Evolutionary conservation across 2,797 vertebrate species (phyloP).

Genomic region (Ficedula albicollis): DNA sequence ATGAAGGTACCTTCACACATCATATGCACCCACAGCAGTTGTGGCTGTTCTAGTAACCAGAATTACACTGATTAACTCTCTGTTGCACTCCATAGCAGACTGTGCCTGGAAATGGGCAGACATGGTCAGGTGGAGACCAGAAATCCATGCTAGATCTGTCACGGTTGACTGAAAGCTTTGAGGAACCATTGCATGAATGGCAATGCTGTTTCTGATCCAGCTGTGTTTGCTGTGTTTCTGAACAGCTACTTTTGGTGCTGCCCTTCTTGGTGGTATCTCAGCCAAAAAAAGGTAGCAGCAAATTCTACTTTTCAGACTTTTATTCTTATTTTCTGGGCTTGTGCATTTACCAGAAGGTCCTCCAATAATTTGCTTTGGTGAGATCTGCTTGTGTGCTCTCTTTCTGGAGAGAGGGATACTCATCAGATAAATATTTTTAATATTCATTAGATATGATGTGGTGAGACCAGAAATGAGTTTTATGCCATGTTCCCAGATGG

Average conservation of each 20-base stretch:
- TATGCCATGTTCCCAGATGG: rapidly evolving
- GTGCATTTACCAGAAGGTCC: not conserved
- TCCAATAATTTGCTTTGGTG: not conserved
- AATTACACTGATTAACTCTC: not conserved
- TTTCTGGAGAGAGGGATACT: not conserved
- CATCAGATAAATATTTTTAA: not conserved
- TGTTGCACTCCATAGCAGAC: not conserved
- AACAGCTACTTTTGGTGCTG: not conserved
- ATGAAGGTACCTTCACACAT: rapidly evolving
- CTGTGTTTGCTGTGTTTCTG: not conserved
- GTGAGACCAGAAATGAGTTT: not conserved
- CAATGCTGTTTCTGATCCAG: not conserved
- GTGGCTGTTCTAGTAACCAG: not conserved
- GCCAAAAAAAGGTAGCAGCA: not conserved
- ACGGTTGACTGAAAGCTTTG: not conserved
- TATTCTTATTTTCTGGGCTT: not conserved
- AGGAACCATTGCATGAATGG: not conserved
- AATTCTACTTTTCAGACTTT: not conserved
- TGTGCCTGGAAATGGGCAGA: not conserved
- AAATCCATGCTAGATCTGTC: not conserved
- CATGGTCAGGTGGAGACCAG: not conserved
- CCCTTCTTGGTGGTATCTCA: not conserved
- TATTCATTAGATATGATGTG: rapidly evolving
- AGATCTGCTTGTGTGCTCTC: not conserved
- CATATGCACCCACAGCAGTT: not conserved